Conservation (phyloP, 2,113 vertebrate genomes). For the Myotis yumanensis region DNA sequence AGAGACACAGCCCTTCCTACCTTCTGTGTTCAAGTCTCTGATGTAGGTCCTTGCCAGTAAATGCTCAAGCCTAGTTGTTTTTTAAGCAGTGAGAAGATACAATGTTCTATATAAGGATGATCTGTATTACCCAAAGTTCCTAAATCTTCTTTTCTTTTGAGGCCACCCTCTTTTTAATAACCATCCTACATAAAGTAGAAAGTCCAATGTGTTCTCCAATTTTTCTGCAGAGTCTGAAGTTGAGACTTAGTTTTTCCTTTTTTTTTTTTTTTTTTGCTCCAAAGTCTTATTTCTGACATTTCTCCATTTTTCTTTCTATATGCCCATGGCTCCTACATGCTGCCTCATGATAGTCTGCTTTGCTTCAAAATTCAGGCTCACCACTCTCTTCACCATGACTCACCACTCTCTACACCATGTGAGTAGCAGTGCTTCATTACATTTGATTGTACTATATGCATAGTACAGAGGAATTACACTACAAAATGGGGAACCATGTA, state of each 20-base stretch:
- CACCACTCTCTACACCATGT: neutral
- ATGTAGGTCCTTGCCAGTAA: neutral
- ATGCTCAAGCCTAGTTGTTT: neutral
- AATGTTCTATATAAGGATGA: neutral
- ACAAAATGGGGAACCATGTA: neutral
- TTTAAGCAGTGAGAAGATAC: conserved; percentile 12
- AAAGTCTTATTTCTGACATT: neutral
- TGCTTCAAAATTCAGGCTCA: neutral
- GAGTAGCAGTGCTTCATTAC: neutral
- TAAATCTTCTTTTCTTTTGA: neutral
- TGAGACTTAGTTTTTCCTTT: neutral
- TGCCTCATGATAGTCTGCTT: neutral
- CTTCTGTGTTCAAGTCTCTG: neutral
- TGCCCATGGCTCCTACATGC: neutral
- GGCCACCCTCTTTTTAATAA: neutral
- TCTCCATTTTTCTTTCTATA: neutral
- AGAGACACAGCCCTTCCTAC: neutral
- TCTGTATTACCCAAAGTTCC: neutral
- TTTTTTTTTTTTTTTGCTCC: neutral
- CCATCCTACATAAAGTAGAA: neutral
- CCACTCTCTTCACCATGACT: neutral
- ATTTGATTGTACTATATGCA: neutral
- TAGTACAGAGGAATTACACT: neutral
- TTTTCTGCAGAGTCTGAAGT: neutral
- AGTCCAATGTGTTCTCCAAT: neutral